Evolutionary conservation across 1,140 invertebrate species (phyloP), one percentile per base, ranked within the genome.

Genomic region (Phortica variegata): DNA sequence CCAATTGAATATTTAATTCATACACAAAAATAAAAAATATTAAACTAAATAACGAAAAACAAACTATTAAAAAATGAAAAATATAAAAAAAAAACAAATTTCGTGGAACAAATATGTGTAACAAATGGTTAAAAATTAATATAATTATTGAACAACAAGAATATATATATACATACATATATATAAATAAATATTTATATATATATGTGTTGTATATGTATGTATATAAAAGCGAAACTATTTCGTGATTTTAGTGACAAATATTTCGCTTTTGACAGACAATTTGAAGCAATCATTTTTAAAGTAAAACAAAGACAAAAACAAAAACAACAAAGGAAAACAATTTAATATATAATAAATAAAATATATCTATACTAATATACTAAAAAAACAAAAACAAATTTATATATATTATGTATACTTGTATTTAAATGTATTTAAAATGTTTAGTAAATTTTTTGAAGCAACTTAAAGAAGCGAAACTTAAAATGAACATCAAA

Each of bases 271-370:
- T 70, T 63, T 50, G 65, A 73, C 69, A 60, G 60, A 60, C 52
- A 73, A 69, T 70, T 73, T 65, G 60, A 73, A 73, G 70, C 70
- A 73, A 73, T 73, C 70, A 73, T 73, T 73, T 66, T 73, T 69
- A 55, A 71, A 65, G 59, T 40, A 58, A 63, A 47, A 44, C 19
- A 41, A 36, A 36, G 13, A 43, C n/a, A 36, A 15, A 34, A 58
- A 43, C 37, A 26, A 29, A 42, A 47, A 29, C 34, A 48, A 34
- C 41, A 52, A 26, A 48, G 33, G 39, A 52, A 49, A 42, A 45
- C 43, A 36, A 58, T 41, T 21, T 33, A 61, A 40, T 21, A 32
- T 43, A 32, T 45, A 13, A 13, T 20, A 46, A 46, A 47, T 16
- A 47, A 39, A 47, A 47, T 65, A 66, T 65, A 68, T 66, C 60